A percentile compares a stretch with the other conserved stretches of the same genome.
Evolutionary conservation across 2,888 invertebrate genomes (phyloP).

Genomic region (Drosophila anomelani): DNA sequence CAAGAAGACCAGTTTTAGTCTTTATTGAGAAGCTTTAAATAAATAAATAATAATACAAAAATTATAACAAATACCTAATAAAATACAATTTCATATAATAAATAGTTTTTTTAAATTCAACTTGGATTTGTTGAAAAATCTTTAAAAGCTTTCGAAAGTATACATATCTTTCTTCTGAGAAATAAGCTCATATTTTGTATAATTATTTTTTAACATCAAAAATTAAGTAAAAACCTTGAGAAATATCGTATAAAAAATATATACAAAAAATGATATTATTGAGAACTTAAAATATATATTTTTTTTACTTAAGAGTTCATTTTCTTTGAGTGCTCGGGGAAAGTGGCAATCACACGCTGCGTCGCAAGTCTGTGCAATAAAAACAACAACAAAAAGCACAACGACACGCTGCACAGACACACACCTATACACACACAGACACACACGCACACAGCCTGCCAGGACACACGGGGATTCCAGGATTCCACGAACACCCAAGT

Average conservation of each 20-base stretch:
- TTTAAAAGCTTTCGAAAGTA: background rate
- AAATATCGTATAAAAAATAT: too few species aligned
- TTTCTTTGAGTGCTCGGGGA: conserved; percentile 20
- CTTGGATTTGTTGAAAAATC: background rate
- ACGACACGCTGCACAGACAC: conserved; percentile 48
- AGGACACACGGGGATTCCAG: conserved; percentile 42
- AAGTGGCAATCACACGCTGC: conserved; percentile 65
- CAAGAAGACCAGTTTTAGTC: too few species aligned
- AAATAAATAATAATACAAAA: too few species aligned
- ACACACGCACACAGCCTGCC: conserved; percentile 24
- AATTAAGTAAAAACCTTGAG: too few species aligned
- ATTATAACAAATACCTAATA: background rate
- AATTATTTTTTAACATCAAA: too few species aligned
- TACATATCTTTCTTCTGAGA: background rate
- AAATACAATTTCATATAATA: background rate
- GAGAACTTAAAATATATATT: background rate
- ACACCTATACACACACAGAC: conserved; percentile 36
- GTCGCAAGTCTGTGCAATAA: conserved; percentile 64
- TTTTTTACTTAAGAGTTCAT: background rate
- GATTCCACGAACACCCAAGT: conserved; percentile 28
- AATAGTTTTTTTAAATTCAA: background rate
- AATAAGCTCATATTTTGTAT: too few species aligned
- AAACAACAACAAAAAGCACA: conserved; percentile 73
- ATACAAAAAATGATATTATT: background rate
- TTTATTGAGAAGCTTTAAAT: too few species aligned